Evolutionary conservation across 2,797 vertebrate species (phyloP), one percentile per base, ranked within the genome.

Genomic region (Neoniphon sammara): DNA sequence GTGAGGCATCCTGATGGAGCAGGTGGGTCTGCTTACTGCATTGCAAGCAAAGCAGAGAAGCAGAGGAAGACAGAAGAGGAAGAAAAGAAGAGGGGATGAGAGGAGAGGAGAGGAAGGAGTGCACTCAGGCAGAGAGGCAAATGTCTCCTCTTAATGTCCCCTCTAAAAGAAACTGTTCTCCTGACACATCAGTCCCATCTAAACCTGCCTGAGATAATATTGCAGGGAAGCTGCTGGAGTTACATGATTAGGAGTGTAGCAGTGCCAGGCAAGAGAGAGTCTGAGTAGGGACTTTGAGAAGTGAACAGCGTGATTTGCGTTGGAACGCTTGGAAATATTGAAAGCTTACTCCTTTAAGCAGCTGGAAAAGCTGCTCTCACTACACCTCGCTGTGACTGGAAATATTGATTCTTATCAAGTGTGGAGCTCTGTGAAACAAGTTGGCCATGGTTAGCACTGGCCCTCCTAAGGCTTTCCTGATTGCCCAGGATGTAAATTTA

Each of bases 11-110:
- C 59, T 79, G 83, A 81, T 75, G 73, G 83, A 88, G 85, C 89
- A 85, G 89, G 90, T 89, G 88, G 80, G 73, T 86, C 65, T 77
- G 84, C 71, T 85, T 87, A 78, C 83, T 85, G 70, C 54, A 20
- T 61, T 39, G 36, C 14, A 58, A 56, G 80, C 61, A 65, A 66
- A 58, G 57, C 80, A 46, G 74, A 81, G n/a, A 9, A 31, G 30
- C n/a, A 59, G 50, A 72, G 76, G 77, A 88, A 79, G 78, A 65
- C 70, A 82, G 83, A 77, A 49, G 61, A n/a, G 3, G 49, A 54
- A 5, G 20, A 20, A 12, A 3, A 20, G 15, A 34, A 30, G 5
- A 18, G 27, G 7, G 5, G 10, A 27, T 6, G 20, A 70, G 67
- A 71, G 62, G 79, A 46, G 59, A 59, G 52, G 61, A 55, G 44